These are phyloP conservation scores for Caenorhabditis briggsae DNA, from an alignment of 1,140 invertebrate genomes.

Conservation along the genomic window DNA sequence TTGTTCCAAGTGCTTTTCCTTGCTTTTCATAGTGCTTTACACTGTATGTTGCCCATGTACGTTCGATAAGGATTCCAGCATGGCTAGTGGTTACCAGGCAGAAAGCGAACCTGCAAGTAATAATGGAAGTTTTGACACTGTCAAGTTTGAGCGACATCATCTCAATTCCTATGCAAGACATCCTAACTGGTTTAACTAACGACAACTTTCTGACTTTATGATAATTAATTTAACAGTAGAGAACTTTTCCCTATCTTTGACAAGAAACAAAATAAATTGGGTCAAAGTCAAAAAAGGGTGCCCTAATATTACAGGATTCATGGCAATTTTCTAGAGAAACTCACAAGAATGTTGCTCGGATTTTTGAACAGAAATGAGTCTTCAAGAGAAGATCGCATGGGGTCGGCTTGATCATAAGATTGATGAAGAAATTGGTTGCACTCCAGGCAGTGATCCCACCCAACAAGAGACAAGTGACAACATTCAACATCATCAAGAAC, in stretches of 20 bases:
- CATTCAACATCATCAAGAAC: conserved; percentile 29
- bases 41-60: conserved; percentile 2
- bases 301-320: background rate
- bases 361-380: conserved; percentile 33
- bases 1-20: conserved; percentile 30
- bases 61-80: conserved; percentile 2
- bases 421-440: conserved; percentile 5
- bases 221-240: no score
- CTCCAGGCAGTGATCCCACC: conserved; percentile 24
- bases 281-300: background rate
- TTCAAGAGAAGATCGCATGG: conserved; percentile 20
- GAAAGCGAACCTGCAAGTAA: conserved; percentile 1
- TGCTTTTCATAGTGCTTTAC: conserved; percentile 20
- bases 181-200: no score
- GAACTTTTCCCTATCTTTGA: no score
- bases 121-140: background rate
- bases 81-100: conserved; percentile 33
- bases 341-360: conserved; percentile 16
- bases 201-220: no score
- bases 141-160: no score
- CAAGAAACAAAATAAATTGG: background rate
- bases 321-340: background rate
- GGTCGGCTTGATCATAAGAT: conserved; percentile 17
- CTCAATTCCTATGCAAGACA: background rate
- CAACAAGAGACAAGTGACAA: background rate